Percentiles rank a stretch among this genome's conserved stretches.
Conservation (phyloP, 1,140 invertebrate species). For the Cyclina sinensis region DNA sequence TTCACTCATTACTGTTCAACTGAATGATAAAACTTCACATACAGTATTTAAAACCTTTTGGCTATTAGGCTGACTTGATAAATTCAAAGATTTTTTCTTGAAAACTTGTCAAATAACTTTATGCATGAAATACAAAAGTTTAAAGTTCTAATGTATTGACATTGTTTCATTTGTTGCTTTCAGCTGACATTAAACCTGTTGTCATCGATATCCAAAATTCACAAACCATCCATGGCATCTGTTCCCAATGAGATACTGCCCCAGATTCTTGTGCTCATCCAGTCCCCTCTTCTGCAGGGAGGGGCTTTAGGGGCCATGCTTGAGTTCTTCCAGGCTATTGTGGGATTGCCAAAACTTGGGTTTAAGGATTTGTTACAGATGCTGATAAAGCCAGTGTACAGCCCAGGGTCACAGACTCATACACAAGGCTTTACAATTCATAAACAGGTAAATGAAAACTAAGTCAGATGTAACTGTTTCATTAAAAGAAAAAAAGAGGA, state of each 20-base stretch:
- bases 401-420: conserved; percentile 69
- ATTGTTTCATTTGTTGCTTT: too few relatives aligned
- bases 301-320: conserved; percentile 95
- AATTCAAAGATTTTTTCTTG: too few relatives aligned
- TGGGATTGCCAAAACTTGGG: conserved; percentile 93
- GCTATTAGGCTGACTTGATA: too few relatives aligned
- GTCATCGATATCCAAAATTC: conserved; percentile 87
- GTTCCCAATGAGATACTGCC: conserved; percentile 89
- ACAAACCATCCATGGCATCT: conserved; percentile 85
- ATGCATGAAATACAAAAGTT: too few relatives aligned
- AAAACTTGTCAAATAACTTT: too few relatives aligned
- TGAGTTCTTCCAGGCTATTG: conserved; percentile 96
- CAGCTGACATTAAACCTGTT: conserved; percentile 87
- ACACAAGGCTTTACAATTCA: conserved; percentile 83
- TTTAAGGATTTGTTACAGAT: conserved; percentile 92
- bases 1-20: too few relatives aligned
- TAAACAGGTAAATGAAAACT: conserved; percentile 88
- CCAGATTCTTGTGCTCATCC: conserved; percentile 94
- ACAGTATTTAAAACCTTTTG: too few relatives aligned
- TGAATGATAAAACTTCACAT: too few relatives aligned
- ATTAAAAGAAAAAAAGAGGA: too few relatives aligned
- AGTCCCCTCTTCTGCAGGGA: conserved; percentile 96
- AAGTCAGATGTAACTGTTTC: too few relatives aligned
- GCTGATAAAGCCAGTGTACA: conserved; percentile 85
- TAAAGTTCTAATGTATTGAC: too few relatives aligned